Evolutionary conservation across 2,797 vertebrate genomes (phyloP), one percentile per base, ranked within the genome.

Genomic region (Todus mexicanus): DNA sequence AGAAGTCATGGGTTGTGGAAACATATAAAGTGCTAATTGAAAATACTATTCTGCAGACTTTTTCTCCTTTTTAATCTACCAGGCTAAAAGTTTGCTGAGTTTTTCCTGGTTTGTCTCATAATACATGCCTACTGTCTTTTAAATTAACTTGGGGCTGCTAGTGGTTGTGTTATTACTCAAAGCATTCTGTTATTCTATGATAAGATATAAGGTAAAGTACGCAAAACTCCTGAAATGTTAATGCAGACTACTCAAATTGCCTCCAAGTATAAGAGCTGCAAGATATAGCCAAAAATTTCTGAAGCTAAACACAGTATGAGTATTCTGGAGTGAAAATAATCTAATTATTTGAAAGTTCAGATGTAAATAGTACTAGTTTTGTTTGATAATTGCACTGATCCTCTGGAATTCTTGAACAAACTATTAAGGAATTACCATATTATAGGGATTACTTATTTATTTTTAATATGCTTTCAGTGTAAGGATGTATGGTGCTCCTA

Each of bases 1-100:
- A 70, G 80, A 89, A 84, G 89, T 89, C 63, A 60, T 59, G 60
- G 81, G 74, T 27, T 91, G 71, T 89, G 86, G 87, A 97, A 94
- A 87, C 29, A 40, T 74, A 77, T 20, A 92, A 85, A 38, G 75
- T 94, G 86, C 77, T 97, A 96, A 94, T 74, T 96, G 96, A 96
- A 97, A 97, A 96, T 89, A 92, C 11, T 35, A 57, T 89, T 85
- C 87, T 93, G 68, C 73, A 74, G 87, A 53, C 65, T 31, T 83
- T 51, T 86, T 70, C 65, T 84, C 43, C 74, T 94, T 50, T 86
- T 93, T 94, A 90, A 95, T 95, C 91, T 96, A 68, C 21, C 25
- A 90, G 81, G 83, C 87, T 97, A 61, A 93, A 95, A 93, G 54
- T 79, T 96, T 84, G 87, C 57, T 42, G 38, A 31, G 18, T 50